Evolutionary conservation across 2,113 vertebrate species (phyloP).

Genomic region (Ceratotherium simum): DNA sequence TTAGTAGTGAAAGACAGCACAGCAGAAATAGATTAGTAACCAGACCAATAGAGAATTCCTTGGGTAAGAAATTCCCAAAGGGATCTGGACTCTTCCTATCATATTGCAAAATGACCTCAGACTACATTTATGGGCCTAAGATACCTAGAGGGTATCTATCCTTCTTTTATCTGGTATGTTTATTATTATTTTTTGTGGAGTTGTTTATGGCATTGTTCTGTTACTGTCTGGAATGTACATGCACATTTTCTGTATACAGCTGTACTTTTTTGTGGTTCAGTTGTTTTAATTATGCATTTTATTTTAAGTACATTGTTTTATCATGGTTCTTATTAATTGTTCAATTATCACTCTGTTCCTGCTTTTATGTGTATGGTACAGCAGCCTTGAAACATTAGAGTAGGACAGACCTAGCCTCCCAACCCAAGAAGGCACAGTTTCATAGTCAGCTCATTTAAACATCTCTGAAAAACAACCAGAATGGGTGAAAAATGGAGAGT

Average conservation of each 20-base stretch:
- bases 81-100: not conserved
- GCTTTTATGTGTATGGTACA: constrained; percentile 52
- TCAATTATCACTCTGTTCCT: constrained; percentile 78
- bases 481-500: not conserved
- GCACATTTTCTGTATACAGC: constrained; percentile 22
- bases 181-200: not conserved
- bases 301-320: constrained; percentile 82
- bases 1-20: not conserved
- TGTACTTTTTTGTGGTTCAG: constrained; percentile 63
- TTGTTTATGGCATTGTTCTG: not conserved
- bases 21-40: not conserved
- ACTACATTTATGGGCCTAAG: not conserved
- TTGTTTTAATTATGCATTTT: constrained; percentile 83
- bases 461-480: not conserved
- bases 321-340: constrained; percentile 81
- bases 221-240: not conserved
- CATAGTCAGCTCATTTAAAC: not conserved
- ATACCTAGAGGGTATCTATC: not conserved
- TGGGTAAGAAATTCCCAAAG: not conserved
- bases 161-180: not conserved
- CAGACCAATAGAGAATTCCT: constrained; percentile 38
- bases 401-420: not conserved
- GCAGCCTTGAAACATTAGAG: constrained; percentile 61
- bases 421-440: constrained; percentile 21
- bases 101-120: not conserved